Percentiles rank a stretch among this genome's conserved stretches.
phyloP scores from a whole-genome alignment of 2,113 vertebrate genomes.

The Myotis yumanensis region DNA sequence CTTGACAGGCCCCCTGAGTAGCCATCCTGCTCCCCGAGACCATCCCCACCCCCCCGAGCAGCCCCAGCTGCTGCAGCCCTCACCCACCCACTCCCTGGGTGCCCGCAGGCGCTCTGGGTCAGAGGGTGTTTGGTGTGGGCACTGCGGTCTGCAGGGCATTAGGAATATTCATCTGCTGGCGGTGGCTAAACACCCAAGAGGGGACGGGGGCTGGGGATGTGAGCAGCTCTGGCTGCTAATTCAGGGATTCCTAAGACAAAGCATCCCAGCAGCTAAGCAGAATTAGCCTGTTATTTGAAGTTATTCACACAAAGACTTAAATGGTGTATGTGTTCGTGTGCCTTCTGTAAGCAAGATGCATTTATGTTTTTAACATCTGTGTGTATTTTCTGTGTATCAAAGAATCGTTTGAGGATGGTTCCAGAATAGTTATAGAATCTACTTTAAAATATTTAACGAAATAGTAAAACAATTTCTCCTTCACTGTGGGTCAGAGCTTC shows the following conservation, averaged over 20 bases:
- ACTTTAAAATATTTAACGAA: background rate
- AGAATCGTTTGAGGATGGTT: background rate
- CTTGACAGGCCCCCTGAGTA: background rate
- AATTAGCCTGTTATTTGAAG: conserved; percentile 5
- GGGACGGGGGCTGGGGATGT: background rate
- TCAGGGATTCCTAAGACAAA: background rate
- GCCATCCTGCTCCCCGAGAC: too few species aligned
- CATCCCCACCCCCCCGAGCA: background rate
- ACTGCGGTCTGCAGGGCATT: background rate
- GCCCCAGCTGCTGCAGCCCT: background rate
- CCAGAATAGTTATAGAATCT: background rate
- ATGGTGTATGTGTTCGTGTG: background rate
- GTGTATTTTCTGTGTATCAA: background rate
- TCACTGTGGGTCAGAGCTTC: background rate
- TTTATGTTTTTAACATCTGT: background rate
- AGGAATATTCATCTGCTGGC: background rate
- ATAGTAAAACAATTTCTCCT: background rate
- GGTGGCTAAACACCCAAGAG: background rate
- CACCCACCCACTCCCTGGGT: too few species aligned
- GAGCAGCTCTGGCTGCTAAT: background rate
- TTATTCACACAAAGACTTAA: background rate
- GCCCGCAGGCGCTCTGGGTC: background rate
- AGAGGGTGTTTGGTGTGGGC: background rate
- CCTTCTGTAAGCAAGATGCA: background rate
- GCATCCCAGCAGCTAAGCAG: background rate